Conservation (phyloP, 2,797 vertebrate species). For the Karalla daura region DNA sequence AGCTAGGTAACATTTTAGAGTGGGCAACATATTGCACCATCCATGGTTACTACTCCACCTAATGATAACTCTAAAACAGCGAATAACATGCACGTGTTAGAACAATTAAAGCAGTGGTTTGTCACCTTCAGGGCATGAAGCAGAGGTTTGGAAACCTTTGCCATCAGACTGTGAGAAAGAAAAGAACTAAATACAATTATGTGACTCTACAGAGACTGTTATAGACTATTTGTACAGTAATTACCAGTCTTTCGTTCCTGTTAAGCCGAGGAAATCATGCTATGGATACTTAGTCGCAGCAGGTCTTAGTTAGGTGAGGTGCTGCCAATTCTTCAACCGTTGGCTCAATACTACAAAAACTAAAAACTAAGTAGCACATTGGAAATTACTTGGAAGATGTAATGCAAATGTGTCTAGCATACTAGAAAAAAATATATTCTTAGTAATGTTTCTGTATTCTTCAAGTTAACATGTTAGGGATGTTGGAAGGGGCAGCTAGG, state of each 20-base stretch:
- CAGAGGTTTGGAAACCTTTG: not conserved
- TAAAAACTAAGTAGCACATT: not conserved
- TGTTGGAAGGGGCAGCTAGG: too few species aligned
- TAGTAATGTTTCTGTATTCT: too few species aligned
- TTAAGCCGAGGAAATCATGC: not conserved
- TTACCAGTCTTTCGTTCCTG: not conserved
- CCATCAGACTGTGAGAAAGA: not conserved
- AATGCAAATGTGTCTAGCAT: too few species aligned
- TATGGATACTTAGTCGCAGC: not conserved
- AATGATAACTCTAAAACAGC: not conserved
- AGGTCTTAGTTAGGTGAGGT: not conserved
- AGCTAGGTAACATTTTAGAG: slow-evolving; percentile 4
- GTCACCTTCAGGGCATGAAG: not conserved
- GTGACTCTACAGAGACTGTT: not conserved
- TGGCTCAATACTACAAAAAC: not conserved
- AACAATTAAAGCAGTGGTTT: not conserved
- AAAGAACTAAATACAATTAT: not conserved
- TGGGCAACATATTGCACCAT: not conserved
- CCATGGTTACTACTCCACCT: not conserved
- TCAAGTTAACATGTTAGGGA: too few species aligned
- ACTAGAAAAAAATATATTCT: too few species aligned
- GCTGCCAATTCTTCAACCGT: too few species aligned
- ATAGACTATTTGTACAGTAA: not conserved
- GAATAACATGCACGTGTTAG: not conserved
- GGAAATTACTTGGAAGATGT: too few species aligned